A percentile compares a stretch with the other conserved stretches of the same genome.
Conservation (phyloP, 1,140 invertebrate genomes). For the Metopolophium dirhodum region DNA sequence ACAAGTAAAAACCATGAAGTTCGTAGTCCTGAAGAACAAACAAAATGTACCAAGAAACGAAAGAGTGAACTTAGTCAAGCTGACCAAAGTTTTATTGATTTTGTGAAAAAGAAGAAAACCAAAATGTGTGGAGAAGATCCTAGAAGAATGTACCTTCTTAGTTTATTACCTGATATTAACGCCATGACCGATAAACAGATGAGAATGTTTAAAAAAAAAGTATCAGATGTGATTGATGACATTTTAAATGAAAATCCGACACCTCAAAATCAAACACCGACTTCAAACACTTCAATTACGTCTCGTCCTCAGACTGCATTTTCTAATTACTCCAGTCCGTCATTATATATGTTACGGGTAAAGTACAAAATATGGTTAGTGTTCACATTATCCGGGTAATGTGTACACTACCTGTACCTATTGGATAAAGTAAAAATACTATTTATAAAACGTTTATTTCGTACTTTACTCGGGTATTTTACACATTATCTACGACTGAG, state of each 20-base stretch:
- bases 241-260: constrained; percentile 44
- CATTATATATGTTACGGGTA: neutral
- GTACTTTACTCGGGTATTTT: too few species aligned
- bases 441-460: too few species aligned
- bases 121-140: neutral
- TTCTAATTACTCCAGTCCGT: too few species aligned
- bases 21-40: neutral
- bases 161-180: constrained; percentile 33
- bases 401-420: too few species aligned
- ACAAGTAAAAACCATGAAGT: neutral
- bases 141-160: constrained; percentile 40
- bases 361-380: too few species aligned
- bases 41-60: constrained; percentile 22
- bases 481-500: too few species aligned
- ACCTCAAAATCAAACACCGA: constrained; percentile 22
- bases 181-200: constrained; percentile 30
- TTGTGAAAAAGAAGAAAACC: constrained; percentile 23
- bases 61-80: constrained; percentile 17
- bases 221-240: constrained; percentile 17
- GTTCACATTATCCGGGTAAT: too few species aligned
- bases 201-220: constrained; percentile 42
- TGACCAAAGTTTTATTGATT: constrained; percentile 33
- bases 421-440: too few species aligned
- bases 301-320: neutral
- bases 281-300: neutral